A percentile compares a stretch with the other conserved stretches of the same genome.
Conservation (phyloP, 92 coral and sea anemone genomes). For the Epizoanthus fatuus region DNA sequence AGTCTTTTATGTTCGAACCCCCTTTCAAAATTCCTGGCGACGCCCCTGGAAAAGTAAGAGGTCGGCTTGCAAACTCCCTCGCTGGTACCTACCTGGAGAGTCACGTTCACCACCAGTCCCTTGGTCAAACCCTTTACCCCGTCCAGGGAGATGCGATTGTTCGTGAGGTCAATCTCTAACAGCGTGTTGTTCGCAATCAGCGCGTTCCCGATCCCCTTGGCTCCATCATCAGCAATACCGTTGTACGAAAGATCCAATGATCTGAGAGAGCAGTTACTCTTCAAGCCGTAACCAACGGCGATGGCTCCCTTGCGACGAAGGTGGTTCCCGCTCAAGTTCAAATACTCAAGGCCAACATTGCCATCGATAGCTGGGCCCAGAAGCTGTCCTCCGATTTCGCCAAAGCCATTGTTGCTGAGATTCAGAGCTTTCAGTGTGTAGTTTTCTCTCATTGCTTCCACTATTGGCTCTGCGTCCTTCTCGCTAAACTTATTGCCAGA, state of each 20-base stretch:
- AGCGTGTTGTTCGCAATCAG: conserved; percentile 77
- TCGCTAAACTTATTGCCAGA: conserved; percentile 83
- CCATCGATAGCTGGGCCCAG: conserved; percentile 94
- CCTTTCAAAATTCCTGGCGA: neutral
- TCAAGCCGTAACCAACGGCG: conserved; percentile 83
- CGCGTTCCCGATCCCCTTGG: conserved; percentile 87
- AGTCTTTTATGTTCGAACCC: no score
- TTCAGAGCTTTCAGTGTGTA: conserved; percentile 90
- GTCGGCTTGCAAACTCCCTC: neutral
- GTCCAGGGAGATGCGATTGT: conserved; percentile 79
- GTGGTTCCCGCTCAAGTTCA: conserved; percentile 94
- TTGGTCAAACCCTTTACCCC: conserved; percentile 85
- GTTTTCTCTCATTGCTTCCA: conserved; percentile 93
- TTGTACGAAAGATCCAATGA: conserved; percentile 94
- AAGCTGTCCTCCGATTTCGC: conserved; percentile 87
- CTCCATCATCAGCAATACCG: conserved; percentile 97
- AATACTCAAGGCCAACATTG: conserved; percentile 91
- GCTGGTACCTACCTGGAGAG: conserved; percentile 68
- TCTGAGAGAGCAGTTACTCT: conserved; percentile 85
- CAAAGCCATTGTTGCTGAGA: conserved; percentile 87
- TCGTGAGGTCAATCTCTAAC: conserved; percentile 84
- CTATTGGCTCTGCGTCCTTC: conserved; percentile 94
- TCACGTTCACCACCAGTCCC: conserved; percentile 76
- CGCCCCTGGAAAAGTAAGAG: no score
- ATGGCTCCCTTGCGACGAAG: conserved; percentile 92